Evolutionary conservation across 2,888 invertebrate species (phyloP).

Genomic region (Ophion ventricosus): DNA sequence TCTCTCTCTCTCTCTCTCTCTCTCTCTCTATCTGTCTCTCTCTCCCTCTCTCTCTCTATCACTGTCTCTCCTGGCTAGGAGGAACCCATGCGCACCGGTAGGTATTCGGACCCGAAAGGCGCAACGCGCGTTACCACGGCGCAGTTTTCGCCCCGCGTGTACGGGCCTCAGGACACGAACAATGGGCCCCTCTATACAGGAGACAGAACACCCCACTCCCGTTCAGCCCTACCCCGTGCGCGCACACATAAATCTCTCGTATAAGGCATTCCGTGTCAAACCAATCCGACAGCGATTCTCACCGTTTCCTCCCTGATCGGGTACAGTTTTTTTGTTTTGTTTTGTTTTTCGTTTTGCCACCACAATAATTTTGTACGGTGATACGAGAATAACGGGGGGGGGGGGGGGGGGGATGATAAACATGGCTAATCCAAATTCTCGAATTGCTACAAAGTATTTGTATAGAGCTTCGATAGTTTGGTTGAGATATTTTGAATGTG

Average conservation of each 20-base stretch:
- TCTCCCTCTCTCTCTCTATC: neutral
- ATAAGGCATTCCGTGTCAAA: slow-evolving; percentile 25
- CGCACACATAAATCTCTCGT: slow-evolving; percentile 14
- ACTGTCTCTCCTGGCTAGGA: neutral
- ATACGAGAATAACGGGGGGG: neutral
- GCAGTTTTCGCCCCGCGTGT: slow-evolving; percentile 43
- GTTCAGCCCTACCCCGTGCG: slow-evolving; percentile 14
- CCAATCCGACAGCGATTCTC: neutral
- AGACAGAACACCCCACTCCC: slow-evolving; percentile 49
- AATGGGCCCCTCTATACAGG: slow-evolving; percentile 62
- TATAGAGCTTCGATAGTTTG: neutral
- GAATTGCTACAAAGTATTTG: neutral
- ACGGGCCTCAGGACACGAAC: slow-evolving; percentile 65
- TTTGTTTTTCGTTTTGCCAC: neutral
- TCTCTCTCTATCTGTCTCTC: slow-evolving; percentile 2
- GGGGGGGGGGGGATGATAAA: neutral
- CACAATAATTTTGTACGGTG: neutral
- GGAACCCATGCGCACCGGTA: slow-evolving; percentile 23
- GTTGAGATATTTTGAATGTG: neutral
- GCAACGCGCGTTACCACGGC: slow-evolving; percentile 53
- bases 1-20: neutral
- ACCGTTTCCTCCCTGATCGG: neutral
- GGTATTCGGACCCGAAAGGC: slow-evolving; percentile 55
- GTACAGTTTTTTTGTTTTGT: neutral
- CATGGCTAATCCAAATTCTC: neutral